Conservation (phyloP, 2,113 vertebrate species). For the Trogon melanurus region DNA sequence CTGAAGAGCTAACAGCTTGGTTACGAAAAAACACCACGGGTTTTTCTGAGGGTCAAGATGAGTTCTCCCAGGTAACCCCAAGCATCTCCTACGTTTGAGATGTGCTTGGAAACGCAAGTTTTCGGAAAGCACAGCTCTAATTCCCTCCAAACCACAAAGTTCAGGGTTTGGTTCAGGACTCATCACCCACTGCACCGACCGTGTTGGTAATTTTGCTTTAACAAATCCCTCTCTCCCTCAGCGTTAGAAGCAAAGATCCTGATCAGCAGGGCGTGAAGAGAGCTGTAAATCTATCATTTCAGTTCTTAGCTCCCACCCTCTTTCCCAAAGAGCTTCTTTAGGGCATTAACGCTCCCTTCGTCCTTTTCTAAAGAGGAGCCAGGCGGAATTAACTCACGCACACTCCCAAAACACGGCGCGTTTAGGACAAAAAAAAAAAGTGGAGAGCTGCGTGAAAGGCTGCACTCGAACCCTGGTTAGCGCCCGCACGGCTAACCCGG, state of each 20-base stretch:
- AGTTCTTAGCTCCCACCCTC: background rate
- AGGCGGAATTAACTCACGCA: background rate
- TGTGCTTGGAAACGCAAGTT: background rate
- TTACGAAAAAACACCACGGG: background rate
- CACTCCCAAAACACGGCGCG: background rate
- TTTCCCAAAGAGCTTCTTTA: background rate
- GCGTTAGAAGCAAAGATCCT: background rate
- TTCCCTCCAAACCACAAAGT: background rate
- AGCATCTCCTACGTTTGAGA: background rate
- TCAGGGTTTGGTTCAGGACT: background rate
- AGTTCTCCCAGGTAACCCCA: background rate
- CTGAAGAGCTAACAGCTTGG: background rate
- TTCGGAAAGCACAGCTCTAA: background rate
- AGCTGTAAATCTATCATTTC: background rate
- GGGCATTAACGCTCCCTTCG: background rate
- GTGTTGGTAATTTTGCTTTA: background rate
- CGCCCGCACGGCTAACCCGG: background rate
- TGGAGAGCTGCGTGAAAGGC: background rate
- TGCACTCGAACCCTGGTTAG: background rate
- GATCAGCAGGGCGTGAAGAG: background rate
- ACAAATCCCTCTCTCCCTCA: background rate
- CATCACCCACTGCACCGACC: background rate
- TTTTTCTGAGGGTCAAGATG: background rate
- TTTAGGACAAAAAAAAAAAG: background rate
- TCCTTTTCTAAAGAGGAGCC: background rate